Base-by-base conservation (phyloP, 2,888 invertebrate species). In the Drosophila neutralis region DNA sequence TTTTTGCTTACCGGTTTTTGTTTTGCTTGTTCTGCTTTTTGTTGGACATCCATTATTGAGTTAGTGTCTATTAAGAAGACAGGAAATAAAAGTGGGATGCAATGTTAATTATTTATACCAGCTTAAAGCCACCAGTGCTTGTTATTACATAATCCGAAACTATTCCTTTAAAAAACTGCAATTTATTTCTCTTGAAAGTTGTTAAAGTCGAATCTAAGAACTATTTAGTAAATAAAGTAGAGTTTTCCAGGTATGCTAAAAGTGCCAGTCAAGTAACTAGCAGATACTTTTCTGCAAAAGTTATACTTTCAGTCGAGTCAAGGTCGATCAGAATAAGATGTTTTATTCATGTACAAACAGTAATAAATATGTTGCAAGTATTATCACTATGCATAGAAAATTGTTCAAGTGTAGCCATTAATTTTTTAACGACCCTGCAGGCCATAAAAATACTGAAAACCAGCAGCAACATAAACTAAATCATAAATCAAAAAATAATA, bases 31-130 rank as follows among this genome's bases (percentile, higher is more conserved):
- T 29, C n/a, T 74, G 65, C 36, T 59, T 58, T 31, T n/a, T 29
- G 38, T 29, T 27, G 13, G 27, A 54, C 69, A 72, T 75, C 60
- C 52, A 73, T 85, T 81, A 85, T 85, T 85, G 85, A 85, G 84
- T 84, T 85, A 80, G 82, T 69, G 57, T 21, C 66, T 24, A 57
- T 82, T 69, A 56, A 27, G 59, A n/a, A 48, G 35, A 65, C 42
- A 52, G 45, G 5, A 49, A 21, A 35, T 33, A 21, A 10, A 18
- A 60, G 54, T 38, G 51, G 49, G 1, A 4, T 24, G 42, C 29
- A 11, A 36, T 35, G 21, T 31, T 48, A 36, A 48, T 38, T 64
- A 27, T 64, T 64, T 27, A 53, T 36, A 29, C 35, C 42, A 64
- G 24, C n/a, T 8, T 4, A 6, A 35, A 51, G 8, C 0, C 11